A percentile compares a stretch with the other conserved stretches of the same genome.
phyloP scores from a whole-genome alignment of 1,140 invertebrate species.

The Apis laboriosa region DNA sequence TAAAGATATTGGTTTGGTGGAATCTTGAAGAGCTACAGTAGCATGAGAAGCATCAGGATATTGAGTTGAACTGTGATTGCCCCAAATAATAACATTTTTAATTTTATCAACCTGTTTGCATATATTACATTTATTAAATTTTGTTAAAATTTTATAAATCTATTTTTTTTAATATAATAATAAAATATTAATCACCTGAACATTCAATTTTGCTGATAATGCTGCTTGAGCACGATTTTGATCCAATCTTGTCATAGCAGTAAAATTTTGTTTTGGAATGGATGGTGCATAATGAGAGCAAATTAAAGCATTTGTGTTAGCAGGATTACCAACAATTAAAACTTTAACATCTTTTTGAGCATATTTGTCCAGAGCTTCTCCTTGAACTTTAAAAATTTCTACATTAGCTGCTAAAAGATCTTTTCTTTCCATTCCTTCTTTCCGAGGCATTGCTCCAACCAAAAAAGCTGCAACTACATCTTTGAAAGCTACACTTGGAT shows the following conservation, averaged over 20 bases:
- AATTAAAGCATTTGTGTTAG: constrained; percentile 99
- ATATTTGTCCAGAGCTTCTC: constrained; percentile 94
- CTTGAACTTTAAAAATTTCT: constrained; percentile 98
- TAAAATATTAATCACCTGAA: constrained; percentile 70
- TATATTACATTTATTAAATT: constrained; percentile 2
- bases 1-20: constrained; percentile 83
- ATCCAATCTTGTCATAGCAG: constrained; percentile 98
- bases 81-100: constrained; percentile 98
- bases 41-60: constrained; percentile 98
- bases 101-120: constrained; percentile 86
- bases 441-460: constrained; percentile 98
- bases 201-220: constrained; percentile 85
- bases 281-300: constrained; percentile 98
- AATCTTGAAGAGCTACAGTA: constrained; percentile 83
- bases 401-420: constrained; percentile 97
- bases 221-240: constrained; percentile 97
- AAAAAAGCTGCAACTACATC: constrained; percentile 98
- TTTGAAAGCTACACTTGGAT: constrained; percentile 95
- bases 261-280: constrained; percentile 98
- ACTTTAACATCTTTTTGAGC: constrained; percentile 98
- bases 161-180: neutral
- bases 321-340: constrained; percentile 99
- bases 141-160: neutral
- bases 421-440: constrained; percentile 99
- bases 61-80: constrained; percentile 99